phyloP scores from a whole-genome alignment of 2,888 invertebrate species.

The Papilio gigon region DNA sequence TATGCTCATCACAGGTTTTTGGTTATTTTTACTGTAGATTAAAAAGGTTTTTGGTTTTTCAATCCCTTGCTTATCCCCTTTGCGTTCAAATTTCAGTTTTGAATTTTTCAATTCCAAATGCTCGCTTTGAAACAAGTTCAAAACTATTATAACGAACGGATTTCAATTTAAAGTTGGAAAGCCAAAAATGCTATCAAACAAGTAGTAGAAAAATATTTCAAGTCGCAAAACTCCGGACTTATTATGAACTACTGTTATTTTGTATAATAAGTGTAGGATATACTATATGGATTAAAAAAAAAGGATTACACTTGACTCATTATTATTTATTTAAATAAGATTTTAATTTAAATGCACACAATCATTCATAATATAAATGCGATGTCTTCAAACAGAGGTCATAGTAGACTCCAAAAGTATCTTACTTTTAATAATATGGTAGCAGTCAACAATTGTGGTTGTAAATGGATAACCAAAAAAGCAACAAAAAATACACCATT shows the following conservation, averaged over 20 bases:
- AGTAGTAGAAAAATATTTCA: conserved; percentile 14
- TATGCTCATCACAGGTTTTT: not conserved
- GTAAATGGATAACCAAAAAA: not conserved
- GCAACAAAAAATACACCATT: not conserved
- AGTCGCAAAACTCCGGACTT: not conserved
- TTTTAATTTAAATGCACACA: no score
- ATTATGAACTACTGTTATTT: conserved; percentile 4
- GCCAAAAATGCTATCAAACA: conserved; percentile 22
- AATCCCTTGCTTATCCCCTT: not conserved
- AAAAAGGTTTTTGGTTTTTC: not conserved
- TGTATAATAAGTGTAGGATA: not conserved
- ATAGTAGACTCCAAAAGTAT: not conserved
- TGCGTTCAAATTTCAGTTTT: not conserved
- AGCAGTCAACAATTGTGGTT: not conserved
- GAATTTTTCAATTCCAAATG: conserved; percentile 6
- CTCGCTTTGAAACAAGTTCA: conserved; percentile 14
- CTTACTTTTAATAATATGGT: not conserved
- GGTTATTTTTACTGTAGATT: not conserved
- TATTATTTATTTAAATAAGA: not conserved
- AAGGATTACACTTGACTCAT: not conserved
- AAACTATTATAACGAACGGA: conserved; percentile 14
- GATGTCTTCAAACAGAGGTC: not conserved
- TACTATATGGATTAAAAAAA: not conserved
- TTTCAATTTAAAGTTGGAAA: conserved; percentile 33
- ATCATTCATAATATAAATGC: no score